Evolutionary conservation across 2,113 vertebrate species (phyloP).

Genomic region (Glaucomys volans): DNA sequence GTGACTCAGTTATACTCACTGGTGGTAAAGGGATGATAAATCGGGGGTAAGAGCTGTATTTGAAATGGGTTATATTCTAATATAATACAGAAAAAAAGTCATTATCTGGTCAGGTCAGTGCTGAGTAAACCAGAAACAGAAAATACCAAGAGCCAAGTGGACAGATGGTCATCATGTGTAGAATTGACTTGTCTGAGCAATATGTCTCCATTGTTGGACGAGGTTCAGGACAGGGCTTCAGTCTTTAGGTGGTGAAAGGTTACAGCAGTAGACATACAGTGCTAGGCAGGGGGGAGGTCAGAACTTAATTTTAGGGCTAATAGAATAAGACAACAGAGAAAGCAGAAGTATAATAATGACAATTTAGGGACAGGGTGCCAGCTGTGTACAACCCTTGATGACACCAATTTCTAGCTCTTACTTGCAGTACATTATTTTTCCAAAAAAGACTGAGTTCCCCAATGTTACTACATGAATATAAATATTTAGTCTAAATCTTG

Average conservation of each 20-base stretch:
- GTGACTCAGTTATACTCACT: background rate
- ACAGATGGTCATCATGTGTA: background rate
- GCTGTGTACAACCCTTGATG: background rate
- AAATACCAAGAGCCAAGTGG: background rate
- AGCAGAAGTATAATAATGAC: background rate
- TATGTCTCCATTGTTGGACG: background rate
- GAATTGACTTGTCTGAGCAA: background rate
- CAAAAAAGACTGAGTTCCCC: background rate
- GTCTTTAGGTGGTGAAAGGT: background rate
- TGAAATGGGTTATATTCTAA: background rate
- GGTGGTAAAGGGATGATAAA: background rate
- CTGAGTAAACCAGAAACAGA: background rate
- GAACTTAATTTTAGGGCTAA: constrained; percentile 26
- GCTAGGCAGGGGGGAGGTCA: background rate
- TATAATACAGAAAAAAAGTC: background rate
- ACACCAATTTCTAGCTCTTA: constrained; percentile 7
- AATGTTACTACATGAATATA: background rate
- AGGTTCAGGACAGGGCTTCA: background rate
- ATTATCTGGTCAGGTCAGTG: background rate
- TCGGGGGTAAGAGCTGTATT: background rate
- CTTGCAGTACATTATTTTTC: background rate
- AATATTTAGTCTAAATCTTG: background rate
- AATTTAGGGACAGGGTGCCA: background rate
- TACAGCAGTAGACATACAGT: background rate
- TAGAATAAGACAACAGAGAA: background rate